These are phyloP conservation scores for Scatophagus argus DNA, from an alignment of 2,113 vertebrate species.

Conservation along the genomic window DNA sequence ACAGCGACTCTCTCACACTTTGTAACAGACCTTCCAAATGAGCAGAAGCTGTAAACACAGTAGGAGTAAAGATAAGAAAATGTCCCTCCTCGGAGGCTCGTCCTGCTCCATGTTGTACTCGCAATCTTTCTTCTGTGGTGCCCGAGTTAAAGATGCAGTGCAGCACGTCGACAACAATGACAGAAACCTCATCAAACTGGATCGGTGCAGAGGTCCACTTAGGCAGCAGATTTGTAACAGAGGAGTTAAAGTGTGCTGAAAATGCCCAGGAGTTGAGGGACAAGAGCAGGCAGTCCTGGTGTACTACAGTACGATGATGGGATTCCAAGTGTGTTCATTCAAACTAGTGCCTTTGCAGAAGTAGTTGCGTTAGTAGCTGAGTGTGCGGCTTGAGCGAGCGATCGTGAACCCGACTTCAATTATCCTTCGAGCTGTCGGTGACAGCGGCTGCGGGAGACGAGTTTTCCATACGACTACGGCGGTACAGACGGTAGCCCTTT, in stretches of 20 bases:
- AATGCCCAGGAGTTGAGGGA: slow-evolving; percentile 57
- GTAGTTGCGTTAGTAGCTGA: slow-evolving; percentile 62
- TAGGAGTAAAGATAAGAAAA: slow-evolving; percentile 42
- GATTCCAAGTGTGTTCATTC: slow-evolving; percentile 41
- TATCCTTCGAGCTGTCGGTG: slow-evolving; percentile 67
- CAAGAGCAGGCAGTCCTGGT: slow-evolving; percentile 72
- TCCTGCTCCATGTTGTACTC: slow-evolving; percentile 24
- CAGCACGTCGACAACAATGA: slow-evolving; percentile 38
- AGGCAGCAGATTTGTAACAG: slow-evolving; percentile 61
- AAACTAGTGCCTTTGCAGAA: slow-evolving; percentile 56
- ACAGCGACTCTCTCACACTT: slow-evolving; percentile 31
- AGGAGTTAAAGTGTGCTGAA: slow-evolving; percentile 61
- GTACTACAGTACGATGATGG: slow-evolving; percentile 69
- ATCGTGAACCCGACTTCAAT: slow-evolving; percentile 59
- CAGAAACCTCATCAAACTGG: slow-evolving; percentile 35
- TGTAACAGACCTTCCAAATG: slow-evolving; percentile 68
- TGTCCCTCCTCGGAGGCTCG: slow-evolving; percentile 37
- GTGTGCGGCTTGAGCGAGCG: slow-evolving; percentile 57
- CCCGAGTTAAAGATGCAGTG: slow-evolving; percentile 34
- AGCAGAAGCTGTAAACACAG: slow-evolving; percentile 68
- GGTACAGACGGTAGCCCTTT: slow-evolving; percentile 91
- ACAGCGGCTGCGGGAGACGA: slow-evolving; percentile 17
- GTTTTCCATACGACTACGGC: slow-evolving; percentile 64
- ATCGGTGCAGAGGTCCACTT: slow-evolving; percentile 51
- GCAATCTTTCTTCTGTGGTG: slow-evolving; percentile 36